A percentile compares a stretch with the other conserved stretches of the same genome.
phyloP scores from a whole-genome alignment of 1,140 invertebrate species.

The Zeugodacus cucurbitae region DNA sequence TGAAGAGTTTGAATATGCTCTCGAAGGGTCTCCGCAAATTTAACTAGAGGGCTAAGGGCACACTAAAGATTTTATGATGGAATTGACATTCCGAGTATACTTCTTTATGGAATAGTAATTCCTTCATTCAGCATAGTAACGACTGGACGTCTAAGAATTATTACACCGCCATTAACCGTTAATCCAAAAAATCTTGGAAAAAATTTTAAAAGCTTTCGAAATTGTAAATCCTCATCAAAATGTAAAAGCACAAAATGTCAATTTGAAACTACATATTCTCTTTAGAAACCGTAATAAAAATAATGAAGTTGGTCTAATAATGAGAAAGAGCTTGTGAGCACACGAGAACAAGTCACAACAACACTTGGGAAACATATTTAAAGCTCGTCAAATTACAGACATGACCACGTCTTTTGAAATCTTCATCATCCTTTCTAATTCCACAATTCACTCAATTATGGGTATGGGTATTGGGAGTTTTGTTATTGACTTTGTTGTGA shows the following conservation, averaged over 20 bases:
- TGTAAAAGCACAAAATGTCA: neutral
- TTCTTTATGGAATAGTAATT: too few species aligned
- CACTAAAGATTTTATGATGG: too few species aligned
- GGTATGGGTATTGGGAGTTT: neutral
- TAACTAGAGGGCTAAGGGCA: too few species aligned
- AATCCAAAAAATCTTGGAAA: neutral
- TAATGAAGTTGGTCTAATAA: neutral
- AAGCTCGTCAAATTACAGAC: neutral
- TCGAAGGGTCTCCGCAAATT: too few species aligned
- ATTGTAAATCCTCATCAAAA: conserved; percentile 10
- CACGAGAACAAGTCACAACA: neutral
- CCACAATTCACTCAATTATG: neutral
- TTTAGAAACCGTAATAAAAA: neutral
- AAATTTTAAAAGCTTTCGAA: neutral
- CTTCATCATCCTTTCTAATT: neutral
- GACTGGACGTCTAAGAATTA: too few species aligned
- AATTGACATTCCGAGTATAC: too few species aligned
- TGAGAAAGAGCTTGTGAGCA: neutral
- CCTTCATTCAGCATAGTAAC: too few species aligned
- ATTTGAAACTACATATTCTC: neutral
- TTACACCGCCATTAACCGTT: neutral
- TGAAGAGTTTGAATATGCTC: too few species aligned
- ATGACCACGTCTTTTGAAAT: neutral
- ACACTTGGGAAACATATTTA: neutral
- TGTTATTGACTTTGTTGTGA: neutral